Evolutionary conservation across 2,797 vertebrate species (phyloP).

Genomic region (Ptychobarbus kaznakovi): DNA sequence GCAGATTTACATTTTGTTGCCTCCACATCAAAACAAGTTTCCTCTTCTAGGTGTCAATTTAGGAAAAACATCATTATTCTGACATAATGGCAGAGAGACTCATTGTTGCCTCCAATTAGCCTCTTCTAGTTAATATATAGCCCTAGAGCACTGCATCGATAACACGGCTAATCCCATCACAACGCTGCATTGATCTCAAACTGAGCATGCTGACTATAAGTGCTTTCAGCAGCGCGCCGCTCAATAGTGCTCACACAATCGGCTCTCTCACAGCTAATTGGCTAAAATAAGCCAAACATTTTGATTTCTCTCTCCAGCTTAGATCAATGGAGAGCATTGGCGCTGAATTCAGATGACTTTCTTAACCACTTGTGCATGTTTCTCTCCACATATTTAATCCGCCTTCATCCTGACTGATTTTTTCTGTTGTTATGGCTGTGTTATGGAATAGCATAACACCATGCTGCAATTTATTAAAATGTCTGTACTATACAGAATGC

Average conservation of each 20-base stretch:
- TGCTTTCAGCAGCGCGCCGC: constrained; percentile 84
- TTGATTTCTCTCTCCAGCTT: constrained; percentile 86
- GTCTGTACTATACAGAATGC: not conserved
- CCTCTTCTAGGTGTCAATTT: not conserved
- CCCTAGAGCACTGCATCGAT: constrained; percentile 94
- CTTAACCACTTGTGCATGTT: constrained; percentile 74
- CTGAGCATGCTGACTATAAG: constrained; percentile 87
- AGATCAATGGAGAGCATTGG: constrained; percentile 89
- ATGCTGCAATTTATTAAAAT: not conserved
- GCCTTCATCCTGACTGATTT: not conserved
- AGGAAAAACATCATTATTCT: too few species aligned
- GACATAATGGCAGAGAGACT: too few species aligned
- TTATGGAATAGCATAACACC: not conserved
- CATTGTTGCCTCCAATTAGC: constrained; percentile 92
- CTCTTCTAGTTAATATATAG: constrained; percentile 99
- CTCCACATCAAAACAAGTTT: constrained; percentile 17
- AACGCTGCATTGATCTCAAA: constrained; percentile 88
- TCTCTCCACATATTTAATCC: constrained; percentile 45
- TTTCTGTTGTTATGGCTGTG: not conserved
- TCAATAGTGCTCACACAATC: constrained; percentile 91
- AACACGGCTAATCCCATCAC: constrained; percentile 94
- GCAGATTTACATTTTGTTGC: not conserved
- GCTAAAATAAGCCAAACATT: constrained; percentile 97
- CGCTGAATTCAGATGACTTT: constrained; percentile 89
- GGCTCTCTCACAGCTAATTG: constrained; percentile 92